Evolutionary conservation across 2,888 invertebrate species (phyloP).

Genomic region (Drosophila parthenogenetica): DNA sequence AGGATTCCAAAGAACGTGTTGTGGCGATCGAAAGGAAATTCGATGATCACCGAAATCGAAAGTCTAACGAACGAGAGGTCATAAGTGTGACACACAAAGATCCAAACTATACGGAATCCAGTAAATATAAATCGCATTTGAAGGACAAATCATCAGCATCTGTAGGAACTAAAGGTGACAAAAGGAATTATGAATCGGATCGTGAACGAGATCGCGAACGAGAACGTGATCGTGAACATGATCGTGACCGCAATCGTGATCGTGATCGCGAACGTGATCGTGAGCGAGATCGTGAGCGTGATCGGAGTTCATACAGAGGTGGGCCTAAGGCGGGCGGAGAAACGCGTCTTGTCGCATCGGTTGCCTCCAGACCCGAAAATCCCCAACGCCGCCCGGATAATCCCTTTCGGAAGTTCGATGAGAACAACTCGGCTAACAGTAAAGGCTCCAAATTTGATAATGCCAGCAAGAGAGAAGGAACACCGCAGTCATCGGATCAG

Average conservation of each 20-base stretch:
- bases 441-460: conserved; percentile 86
- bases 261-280: background rate
- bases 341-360: conserved; percentile 53
- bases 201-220: background rate
- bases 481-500: conserved; percentile 85
- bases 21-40: conserved; percentile 19
- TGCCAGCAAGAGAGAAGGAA: conserved; percentile 80
- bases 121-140: conserved; percentile 32
- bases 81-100: conserved; percentile 30
- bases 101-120: conserved; percentile 23
- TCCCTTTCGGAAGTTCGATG: conserved; percentile 86
- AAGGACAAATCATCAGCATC: conserved; percentile 32
- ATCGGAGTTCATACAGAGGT: conserved; percentile 36
- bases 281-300: background rate
- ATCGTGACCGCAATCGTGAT: background rate
- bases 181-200: conserved; percentile 49
- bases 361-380: conserved; percentile 53
- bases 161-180: conserved; percentile 26
- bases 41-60: conserved; percentile 43
- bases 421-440: conserved; percentile 86
- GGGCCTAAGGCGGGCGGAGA: conserved; percentile 41
- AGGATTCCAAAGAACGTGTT: conserved; percentile 47
- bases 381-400: conserved; percentile 69
- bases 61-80: conserved; percentile 36
- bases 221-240: background rate